phyloP scores from a whole-genome alignment of 2,888 invertebrate genomes.

The Andrena marginata region DNA sequence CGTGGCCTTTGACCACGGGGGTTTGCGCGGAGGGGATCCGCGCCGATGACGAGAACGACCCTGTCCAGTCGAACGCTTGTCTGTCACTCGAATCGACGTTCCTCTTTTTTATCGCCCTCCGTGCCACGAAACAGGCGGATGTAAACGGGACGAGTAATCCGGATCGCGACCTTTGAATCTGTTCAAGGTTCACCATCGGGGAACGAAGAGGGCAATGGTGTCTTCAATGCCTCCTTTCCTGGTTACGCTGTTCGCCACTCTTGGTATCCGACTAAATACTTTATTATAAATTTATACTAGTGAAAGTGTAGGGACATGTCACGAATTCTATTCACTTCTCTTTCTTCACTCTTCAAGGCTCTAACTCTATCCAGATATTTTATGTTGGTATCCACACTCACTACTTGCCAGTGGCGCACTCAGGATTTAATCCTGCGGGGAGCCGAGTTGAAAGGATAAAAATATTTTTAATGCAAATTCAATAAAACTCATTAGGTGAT shows the following conservation, averaged over 20 bases:
- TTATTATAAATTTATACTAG: neutral
- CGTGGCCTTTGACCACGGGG: slow-evolving; percentile 78
- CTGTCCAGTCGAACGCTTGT: slow-evolving; percentile 55
- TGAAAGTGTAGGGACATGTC: too few relatives aligned
- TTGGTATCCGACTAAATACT: neutral
- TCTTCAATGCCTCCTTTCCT: neutral
- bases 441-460: too few relatives aligned
- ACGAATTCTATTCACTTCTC: too few relatives aligned
- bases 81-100: slow-evolving; percentile 37
- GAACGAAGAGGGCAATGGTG: neutral
- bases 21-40: slow-evolving; percentile 30
- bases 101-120: slow-evolving; percentile 11
- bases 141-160: slow-evolving; percentile 25
- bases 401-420: too few relatives aligned
- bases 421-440: too few relatives aligned
- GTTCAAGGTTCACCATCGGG: neutral
- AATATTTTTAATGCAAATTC: too few relatives aligned
- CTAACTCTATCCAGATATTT: too few relatives aligned
- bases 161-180: slow-evolving; percentile 58
- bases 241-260: neutral
- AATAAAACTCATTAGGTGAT: too few relatives aligned
- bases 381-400: too few relatives aligned
- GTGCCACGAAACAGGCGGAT: neutral
- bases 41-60: slow-evolving; percentile 74
- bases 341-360: too few relatives aligned